These are phyloP conservation scores for Drosophila dunni DNA, from an alignment of 1,140 invertebrate genomes.

Conservation along the genomic window DNA sequence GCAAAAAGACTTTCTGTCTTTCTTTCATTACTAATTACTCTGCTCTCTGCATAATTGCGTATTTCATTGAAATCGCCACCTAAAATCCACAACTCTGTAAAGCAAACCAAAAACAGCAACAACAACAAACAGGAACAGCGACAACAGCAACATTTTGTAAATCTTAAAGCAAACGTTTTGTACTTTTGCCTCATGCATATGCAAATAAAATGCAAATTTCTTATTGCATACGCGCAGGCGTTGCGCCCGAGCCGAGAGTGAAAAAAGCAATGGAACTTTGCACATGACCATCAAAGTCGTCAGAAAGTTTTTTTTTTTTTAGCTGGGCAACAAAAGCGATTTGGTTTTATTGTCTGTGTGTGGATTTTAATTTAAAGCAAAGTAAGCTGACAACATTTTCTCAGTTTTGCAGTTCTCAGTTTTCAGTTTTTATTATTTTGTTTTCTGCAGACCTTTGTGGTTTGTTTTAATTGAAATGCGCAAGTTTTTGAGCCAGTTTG, in stretches of 20 bases:
- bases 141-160: constrained; percentile 52
- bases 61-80: constrained; percentile 60
- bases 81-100: constrained; percentile 8
- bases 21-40: constrained; percentile 65
- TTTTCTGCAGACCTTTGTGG: constrained; percentile 20
- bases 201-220: constrained; percentile 73
- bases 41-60: constrained; percentile 75
- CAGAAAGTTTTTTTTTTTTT: constrained; percentile 18
- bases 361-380: constrained; percentile 65
- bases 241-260: background rate
- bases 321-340: constrained; percentile 27
- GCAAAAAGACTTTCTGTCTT: constrained; percentile 13
- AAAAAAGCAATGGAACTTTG: constrained; percentile 35
- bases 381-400: constrained; percentile 41
- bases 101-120: background rate
- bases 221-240: constrained; percentile 68
- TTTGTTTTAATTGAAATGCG: constrained; percentile 33
- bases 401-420: background rate
- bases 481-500: constrained; percentile 11
- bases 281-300: constrained; percentile 41
- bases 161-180: constrained; percentile 62
- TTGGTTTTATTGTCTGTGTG: constrained; percentile 27
- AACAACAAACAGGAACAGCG: too few relatives aligned
- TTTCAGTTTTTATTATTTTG: constrained; percentile 3
- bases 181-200: constrained; percentile 66